These are phyloP conservation scores for Coturnix japonica DNA, from an alignment of 2,113 vertebrate species.

Conservation along the genomic window DNA sequence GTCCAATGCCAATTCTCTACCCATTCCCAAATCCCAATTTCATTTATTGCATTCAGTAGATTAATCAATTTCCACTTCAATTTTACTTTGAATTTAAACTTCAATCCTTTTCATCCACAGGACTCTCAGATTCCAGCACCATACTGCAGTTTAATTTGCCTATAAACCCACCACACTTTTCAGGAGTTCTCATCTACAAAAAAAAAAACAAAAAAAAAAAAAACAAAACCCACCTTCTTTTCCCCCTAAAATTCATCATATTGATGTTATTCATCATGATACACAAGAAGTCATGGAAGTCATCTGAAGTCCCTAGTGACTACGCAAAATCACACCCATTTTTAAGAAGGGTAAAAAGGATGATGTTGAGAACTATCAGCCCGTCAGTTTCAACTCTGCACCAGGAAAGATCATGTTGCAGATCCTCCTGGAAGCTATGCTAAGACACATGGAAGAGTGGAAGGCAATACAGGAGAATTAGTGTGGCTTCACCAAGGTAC, in stretches of 20 bases:
- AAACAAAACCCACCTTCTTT: not conserved
- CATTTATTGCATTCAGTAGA: not conserved
- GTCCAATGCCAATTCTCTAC: not conserved
- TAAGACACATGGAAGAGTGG: no score
- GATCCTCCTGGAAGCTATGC: no score
- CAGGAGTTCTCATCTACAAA: not conserved
- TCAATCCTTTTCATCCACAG: not conserved
- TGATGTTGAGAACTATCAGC: no score
- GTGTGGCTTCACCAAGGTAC: no score
- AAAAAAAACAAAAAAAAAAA: not conserved
- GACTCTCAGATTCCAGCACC: not conserved
- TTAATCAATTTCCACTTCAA: conserved; percentile 5
- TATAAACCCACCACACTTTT: not conserved
- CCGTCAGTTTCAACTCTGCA: no score
- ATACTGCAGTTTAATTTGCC: not conserved
- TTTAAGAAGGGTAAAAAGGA: no score
- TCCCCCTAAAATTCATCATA: not conserved
- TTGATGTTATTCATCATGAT: not conserved
- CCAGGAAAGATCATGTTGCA: no score
- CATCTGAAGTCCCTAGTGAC: no score
- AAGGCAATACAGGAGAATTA: no score
- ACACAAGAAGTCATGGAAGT: no score
- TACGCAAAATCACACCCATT: no score
- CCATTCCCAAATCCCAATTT: not conserved
- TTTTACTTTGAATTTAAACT: not conserved